phyloP scores from a whole-genome alignment of 2,888 invertebrate genomes.

The Eulithis prunata region DNA sequence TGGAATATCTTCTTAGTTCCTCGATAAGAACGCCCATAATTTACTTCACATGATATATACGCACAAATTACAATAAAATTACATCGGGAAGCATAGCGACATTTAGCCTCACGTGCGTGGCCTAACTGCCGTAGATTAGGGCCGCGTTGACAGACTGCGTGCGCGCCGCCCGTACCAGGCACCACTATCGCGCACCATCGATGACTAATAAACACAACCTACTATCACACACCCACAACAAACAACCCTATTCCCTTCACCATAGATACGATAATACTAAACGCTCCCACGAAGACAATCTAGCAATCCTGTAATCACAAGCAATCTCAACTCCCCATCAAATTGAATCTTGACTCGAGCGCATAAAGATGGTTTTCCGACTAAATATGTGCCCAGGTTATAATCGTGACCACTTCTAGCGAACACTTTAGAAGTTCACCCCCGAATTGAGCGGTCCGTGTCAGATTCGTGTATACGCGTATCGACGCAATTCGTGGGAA shows the following conservation, averaged over 20 bases:
- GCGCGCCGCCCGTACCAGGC: conserved; percentile 81
- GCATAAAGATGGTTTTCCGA: conserved; percentile 54
- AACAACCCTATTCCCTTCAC: conserved; percentile 28
- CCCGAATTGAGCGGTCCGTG: conserved; percentile 82
- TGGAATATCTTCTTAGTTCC: background rate
- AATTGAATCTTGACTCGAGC: conserved; percentile 51
- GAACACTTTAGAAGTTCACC: conserved; percentile 79
- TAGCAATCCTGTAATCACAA: conserved; percentile 62
- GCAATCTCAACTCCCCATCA: conserved; percentile 51
- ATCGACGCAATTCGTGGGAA: conserved; percentile 73
- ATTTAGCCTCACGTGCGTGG: conserved; percentile 82
- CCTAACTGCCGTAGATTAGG: conserved; percentile 83
- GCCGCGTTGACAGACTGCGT: conserved; percentile 82
- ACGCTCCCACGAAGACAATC: conserved; percentile 43
- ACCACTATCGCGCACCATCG: conserved; percentile 82
- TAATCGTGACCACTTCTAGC: conserved; percentile 81
- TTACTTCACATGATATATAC: conserved; percentile 80
- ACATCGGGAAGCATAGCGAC: conserved; percentile 76
- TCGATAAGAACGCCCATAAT: conserved; percentile 63
- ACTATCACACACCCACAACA: conserved; percentile 42
- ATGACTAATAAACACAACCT: conserved; percentile 78
- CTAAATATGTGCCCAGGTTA: conserved; percentile 53
- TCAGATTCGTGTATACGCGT: conserved; percentile 68
- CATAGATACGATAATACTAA: conserved; percentile 33
- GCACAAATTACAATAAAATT: conserved; percentile 82